A percentile compares a stretch with the other conserved stretches of the same genome.
These are phyloP conservation scores for Protonibea diacanthus DNA, from an alignment of 2,797 vertebrate species.

Conservation along the genomic window DNA sequence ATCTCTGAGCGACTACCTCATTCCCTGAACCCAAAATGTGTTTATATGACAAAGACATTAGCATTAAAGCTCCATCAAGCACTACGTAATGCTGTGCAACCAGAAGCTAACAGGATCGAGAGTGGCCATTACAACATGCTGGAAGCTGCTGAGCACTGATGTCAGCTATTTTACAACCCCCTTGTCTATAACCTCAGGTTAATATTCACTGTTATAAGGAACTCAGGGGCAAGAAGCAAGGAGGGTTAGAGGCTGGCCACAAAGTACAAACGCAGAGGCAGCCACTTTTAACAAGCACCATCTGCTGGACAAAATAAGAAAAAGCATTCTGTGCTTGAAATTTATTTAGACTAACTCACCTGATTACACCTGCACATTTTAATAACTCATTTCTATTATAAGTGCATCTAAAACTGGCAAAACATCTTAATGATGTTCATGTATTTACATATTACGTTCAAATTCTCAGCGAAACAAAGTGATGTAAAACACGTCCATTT, in stretches of 20 bases:
- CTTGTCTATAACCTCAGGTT: conserved; percentile 71
- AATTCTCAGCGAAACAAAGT: conserved; percentile 24
- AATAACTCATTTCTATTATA: neutral
- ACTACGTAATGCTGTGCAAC: conserved; percentile 73
- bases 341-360: neutral
- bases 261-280: conserved; percentile 31
- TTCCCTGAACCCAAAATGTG: conserved; percentile 66
- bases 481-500: conserved; percentile 45
- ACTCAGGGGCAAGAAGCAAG: conserved; percentile 46
- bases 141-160: conserved; percentile 78
- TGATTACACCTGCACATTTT: conserved; percentile 22
- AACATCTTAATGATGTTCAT: neutral
- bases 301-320: conserved; percentile 76
- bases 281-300: conserved; percentile 70
- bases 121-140: conserved; percentile 78
- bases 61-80: conserved; percentile 76
- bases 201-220: conserved; percentile 72
- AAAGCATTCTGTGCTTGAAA: conserved; percentile 23
- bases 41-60: conserved; percentile 82
- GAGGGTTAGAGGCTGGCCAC: conserved; percentile 57
- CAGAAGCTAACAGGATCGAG: conserved; percentile 67
- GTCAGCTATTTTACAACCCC: conserved; percentile 79
- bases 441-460: neutral
- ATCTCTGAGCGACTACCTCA: conserved; percentile 74
- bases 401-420: neutral